A percentile compares a stretch with the other conserved stretches of the same genome.
These are phyloP conservation scores for Dromiciops gliroides DNA, from an alignment of 2,113 vertebrate genomes.

Conservation along the genomic window DNA sequence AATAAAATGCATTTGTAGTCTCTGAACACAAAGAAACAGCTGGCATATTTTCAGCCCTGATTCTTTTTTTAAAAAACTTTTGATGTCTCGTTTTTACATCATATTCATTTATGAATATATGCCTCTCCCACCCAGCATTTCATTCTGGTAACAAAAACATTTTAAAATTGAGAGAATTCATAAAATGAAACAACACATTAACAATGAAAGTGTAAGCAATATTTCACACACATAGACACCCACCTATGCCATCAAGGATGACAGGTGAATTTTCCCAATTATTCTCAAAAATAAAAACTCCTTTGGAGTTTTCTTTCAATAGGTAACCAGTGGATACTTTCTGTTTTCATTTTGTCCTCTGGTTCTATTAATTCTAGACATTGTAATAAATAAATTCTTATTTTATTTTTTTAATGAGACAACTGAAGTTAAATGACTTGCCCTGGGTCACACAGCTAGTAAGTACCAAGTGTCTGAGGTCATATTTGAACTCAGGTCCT, in stretches of 20 bases:
- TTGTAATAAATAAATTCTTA: not conserved
- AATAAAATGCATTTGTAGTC: not conserved
- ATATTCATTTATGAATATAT: not conserved
- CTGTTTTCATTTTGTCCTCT: not conserved
- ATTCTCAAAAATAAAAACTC: not conserved
- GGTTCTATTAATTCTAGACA: not conserved
- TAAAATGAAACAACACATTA: not conserved
- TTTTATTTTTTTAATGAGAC: too few relatives aligned
- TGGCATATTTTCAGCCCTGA: not conserved
- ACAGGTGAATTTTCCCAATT: not conserved
- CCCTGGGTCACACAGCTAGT: too few relatives aligned
- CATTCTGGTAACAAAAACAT: not conserved
- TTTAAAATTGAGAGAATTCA: not conserved
- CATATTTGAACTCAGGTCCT: too few relatives aligned
- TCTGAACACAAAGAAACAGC: not conserved
- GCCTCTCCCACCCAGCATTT: not conserved
- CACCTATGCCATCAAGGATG: not conserved
- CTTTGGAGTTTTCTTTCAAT: not conserved
- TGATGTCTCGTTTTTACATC: conserved; percentile 20
- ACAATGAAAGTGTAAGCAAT: not conserved
- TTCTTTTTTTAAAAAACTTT: not conserved
- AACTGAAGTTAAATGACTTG: too few relatives aligned
- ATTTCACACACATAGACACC: not conserved
- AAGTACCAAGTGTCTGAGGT: too few relatives aligned
- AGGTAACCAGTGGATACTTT: not conserved